Evolutionary conservation across 2,113 vertebrate genomes (phyloP).

Genomic region (Anas platyrhynchos): DNA sequence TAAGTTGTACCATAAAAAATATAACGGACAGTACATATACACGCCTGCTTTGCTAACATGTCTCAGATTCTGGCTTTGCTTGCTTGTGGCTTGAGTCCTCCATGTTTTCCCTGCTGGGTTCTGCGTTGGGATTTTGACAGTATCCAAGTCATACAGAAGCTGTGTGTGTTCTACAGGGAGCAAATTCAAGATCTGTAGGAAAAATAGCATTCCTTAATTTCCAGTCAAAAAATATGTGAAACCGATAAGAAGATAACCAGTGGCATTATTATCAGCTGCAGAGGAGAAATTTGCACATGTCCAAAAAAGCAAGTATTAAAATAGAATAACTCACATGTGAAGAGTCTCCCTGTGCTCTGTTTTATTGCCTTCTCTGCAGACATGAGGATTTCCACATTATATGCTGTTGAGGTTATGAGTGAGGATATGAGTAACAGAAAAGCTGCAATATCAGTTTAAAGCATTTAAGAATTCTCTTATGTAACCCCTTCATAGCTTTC

Average conservation of each 20-base stretch:
- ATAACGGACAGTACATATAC: rapidly evolving
- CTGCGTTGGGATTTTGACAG: neutral
- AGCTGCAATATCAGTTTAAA: neutral
- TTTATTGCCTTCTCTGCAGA: neutral
- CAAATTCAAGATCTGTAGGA: neutral
- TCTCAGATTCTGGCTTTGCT: constrained; percentile 37
- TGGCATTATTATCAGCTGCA: neutral
- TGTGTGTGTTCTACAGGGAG: neutral
- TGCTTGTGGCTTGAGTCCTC: constrained; percentile 31
- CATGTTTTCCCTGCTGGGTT: neutral
- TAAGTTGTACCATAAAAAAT: neutral
- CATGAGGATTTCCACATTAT: neutral
- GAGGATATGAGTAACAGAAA: neutral
- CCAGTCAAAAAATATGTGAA: neutral
- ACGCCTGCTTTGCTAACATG: constrained; percentile 55
- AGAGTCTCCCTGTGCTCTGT: neutral
- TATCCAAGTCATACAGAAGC: neutral
- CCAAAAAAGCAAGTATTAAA: neutral
- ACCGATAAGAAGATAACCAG: neutral
- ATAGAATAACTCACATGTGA: neutral
- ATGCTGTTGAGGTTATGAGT: neutral
- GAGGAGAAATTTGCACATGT: neutral
- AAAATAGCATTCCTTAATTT: neutral
- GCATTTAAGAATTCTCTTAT: neutral
- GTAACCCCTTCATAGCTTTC: neutral